Base-by-base conservation (phyloP, 1,140 invertebrate species). In the Mya arenaria region DNA sequence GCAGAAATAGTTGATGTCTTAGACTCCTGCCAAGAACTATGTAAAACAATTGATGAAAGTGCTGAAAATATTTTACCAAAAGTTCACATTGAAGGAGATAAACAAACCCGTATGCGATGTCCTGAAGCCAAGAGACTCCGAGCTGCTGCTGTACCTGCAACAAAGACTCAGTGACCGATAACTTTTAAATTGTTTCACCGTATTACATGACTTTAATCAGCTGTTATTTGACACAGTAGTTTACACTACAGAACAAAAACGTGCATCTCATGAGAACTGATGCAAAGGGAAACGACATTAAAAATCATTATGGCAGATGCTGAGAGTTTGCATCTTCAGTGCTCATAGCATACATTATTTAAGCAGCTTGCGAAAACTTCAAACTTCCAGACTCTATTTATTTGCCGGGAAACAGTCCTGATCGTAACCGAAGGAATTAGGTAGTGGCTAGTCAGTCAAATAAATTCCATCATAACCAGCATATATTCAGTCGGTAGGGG, bases 181-280 rank as follows among this genome's bases (percentile, higher is more conserved):
- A 86, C 85, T 58, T 86, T 84, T 84, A 83, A 86, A 63, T 32
- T 84, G 37, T 84, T 84, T 69, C 83, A 86, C 75, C 32, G 68
- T 77, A 6, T 28, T 85, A 8, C 39, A 23, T 17, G 28, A 56
- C 0, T 37, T 86, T 28, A 83, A 69, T 55, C 39, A 84, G 36
- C 41, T 74, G 10, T 58, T 83, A 25, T 85, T 75, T 36, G 72
- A 66, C 30, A 37, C 68, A 52, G 23, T 60, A 4, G 10, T 17
- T 79, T 32, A 85, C 81, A 15, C 44, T 83, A 8, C 63, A 75
- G 30, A 28, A 23, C 30, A 19, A 75, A 36, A 55, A 75, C 23
- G 36, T 77, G 37, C 36, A 44, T n/a, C 39, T 86, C 17, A 32
- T 32, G 17, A 66, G 85, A 66, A 85, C 66, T 3, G 55, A 83